phyloP scores from a whole-genome alignment of 2,113 vertebrate species.

The Platichthys stellatus region DNA sequence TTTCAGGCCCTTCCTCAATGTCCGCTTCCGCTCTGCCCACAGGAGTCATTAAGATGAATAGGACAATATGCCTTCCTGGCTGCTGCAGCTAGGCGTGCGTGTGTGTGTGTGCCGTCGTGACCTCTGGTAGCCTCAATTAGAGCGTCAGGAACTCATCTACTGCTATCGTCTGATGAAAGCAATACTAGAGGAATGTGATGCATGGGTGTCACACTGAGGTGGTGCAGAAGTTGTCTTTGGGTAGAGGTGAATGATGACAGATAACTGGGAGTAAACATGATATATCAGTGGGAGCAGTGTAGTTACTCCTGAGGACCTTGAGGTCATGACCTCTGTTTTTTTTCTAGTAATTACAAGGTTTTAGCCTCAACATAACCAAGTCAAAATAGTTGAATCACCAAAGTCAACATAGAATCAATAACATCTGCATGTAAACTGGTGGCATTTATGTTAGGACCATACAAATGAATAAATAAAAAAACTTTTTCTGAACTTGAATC shows the following conservation, averaged over 20 bases:
- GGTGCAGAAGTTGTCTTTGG: slow-evolving; percentile 6
- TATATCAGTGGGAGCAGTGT: not conserved
- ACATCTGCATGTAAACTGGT: too few relatives aligned
- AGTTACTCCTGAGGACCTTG: not conserved
- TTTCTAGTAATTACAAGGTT: not conserved
- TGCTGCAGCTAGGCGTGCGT: slow-evolving; percentile 63
- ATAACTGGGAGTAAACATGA: not conserved
- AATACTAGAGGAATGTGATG: slow-evolving; percentile 1
- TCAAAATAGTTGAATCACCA: too few relatives aligned
- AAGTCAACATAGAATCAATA: too few relatives aligned
- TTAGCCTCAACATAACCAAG: not conserved
- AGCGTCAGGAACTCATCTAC: slow-evolving; percentile 54
- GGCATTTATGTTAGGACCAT: too few relatives aligned
- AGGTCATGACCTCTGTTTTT: not conserved
- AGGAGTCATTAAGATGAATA: slow-evolving; percentile 79
- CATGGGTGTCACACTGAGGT: slow-evolving; percentile 23
- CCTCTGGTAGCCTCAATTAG: slow-evolving; percentile 54
- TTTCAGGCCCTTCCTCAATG: slow-evolving; percentile 76
- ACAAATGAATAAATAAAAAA: too few relatives aligned
- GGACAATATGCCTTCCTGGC: slow-evolving; percentile 55
- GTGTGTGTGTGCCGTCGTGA: not conserved
- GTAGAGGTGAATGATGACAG: not conserved
- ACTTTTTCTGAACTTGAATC: too few relatives aligned
- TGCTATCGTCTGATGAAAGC: slow-evolving; percentile 29
- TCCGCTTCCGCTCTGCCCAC: slow-evolving; percentile 67